Evolutionary conservation across 2,888 invertebrate species (phyloP), one percentile per base, ranked within the genome.

Genomic region (Dascillus cervinus): DNA sequence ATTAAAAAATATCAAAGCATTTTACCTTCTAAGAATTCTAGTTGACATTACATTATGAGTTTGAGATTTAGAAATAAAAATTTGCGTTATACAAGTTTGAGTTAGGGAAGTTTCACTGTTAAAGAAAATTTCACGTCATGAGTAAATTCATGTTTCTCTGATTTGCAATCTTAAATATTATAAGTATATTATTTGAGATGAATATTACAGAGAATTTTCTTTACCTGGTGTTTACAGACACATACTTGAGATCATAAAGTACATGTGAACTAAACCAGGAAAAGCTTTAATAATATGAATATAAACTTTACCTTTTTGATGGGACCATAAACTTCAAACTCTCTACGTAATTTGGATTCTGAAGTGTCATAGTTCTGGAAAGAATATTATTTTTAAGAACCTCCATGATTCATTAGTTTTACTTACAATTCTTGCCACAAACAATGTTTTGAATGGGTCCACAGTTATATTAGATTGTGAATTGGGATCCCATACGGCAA

Each of bases 291-390:
- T n/a, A n/a, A n/a, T n/a, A n/a, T n/a, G n/a, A n/a, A n/a, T n/a
- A n/a, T n/a, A 29, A 35, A 34, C 29, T 14, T 19, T 66, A 92
- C 91, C 77, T 94, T 96, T 75, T 91, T 94, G 45, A 99, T 94
- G 5, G 91, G 77, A 9, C 98, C 98, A 65, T 95, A 98, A 11
- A 89, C 85, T 71, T 98, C 98, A 69, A 99, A 98, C 63, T 98
- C 98, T 67, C 97, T 77, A 35, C 95, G 70, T 10, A 98, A 69
- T 60, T 99, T 98, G 0, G 95, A 94, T 65, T 98, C 98, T 0
- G 97, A 96, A 1, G 97, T 94, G 66, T 98, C 98, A 69, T 94
- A 98, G 64, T 97, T 98, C 92, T 92, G 71, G 39, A 75, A 75
- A 51, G 46, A 45, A 25, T 5, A 17, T 25, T 11, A 19, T 20